Percentiles rank a stretch among this genome's conserved stretches.
These are phyloP conservation scores for Hydrophis major DNA, from an alignment of 2,797 vertebrate genomes.

Conservation along the genomic window DNA sequence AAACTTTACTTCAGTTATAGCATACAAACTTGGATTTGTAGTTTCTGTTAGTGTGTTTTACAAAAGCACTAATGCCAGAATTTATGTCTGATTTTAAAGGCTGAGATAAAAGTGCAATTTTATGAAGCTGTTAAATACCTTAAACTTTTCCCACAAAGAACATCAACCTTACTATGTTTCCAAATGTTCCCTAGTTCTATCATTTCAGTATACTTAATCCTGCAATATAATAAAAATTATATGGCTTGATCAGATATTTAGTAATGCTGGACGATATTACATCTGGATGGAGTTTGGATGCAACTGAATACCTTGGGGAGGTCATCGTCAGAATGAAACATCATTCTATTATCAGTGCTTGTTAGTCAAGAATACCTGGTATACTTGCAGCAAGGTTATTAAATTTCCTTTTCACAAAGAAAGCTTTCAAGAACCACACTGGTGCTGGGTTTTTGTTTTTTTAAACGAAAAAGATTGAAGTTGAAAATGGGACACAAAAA, in stretches of 20 bases:
- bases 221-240: conserved; percentile 47
- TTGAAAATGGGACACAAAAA: conserved; percentile 53
- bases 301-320: conserved; percentile 39
- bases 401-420: conserved; percentile 64
- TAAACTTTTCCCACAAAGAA: conserved; percentile 63
- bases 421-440: conserved; percentile 64
- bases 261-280: conserved; percentile 45
- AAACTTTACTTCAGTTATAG: conserved; percentile 59
- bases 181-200: conserved; percentile 39
- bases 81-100: conserved; percentile 66
- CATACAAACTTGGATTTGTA: conserved; percentile 46
- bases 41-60: conserved; percentile 66
- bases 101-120: conserved; percentile 65
- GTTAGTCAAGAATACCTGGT: conserved; percentile 64
- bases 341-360: conserved; percentile 56
- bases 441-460: conserved; percentile 43
- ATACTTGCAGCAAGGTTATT: conserved; percentile 58
- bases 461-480: conserved; percentile 59
- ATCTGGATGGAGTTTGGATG: conserved; percentile 52
- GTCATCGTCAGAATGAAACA: conserved; percentile 43
- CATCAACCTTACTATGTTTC: conserved; percentile 69
- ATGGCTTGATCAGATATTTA: conserved; percentile 46
- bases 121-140: conserved; percentile 67
- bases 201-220: conserved; percentile 24
- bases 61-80: conserved; percentile 64